These are phyloP conservation scores for Caenorhabditis tropicalis DNA, from an alignment of 1,140 invertebrate genomes.

Conservation along the genomic window DNA sequence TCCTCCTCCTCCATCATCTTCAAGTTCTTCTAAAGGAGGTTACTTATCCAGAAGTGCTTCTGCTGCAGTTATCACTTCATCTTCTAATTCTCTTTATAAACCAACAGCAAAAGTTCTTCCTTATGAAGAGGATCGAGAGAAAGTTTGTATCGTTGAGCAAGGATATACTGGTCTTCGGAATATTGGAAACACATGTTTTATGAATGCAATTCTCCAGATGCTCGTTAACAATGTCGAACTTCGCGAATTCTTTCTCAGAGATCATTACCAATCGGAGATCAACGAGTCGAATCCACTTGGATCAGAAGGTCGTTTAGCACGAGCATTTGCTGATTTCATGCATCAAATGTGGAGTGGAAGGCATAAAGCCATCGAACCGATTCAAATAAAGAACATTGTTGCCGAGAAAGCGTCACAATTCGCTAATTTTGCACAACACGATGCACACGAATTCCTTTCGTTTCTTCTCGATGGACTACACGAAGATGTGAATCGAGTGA, in stretches of 20 bases:
- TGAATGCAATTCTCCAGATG: slow-evolving; percentile 78
- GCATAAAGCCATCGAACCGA: slow-evolving; percentile 72
- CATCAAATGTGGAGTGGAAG: slow-evolving; percentile 73
- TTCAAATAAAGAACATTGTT: slow-evolving; percentile 74
- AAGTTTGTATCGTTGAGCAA: slow-evolving; percentile 59
- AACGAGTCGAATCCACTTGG: slow-evolving; percentile 58
- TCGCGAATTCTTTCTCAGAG: slow-evolving; percentile 54
- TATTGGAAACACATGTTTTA: slow-evolving; percentile 80
- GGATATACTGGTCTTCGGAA: slow-evolving; percentile 79
- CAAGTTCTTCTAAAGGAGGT: not conserved
- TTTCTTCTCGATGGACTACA: slow-evolving; percentile 76
- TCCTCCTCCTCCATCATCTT: not conserved
- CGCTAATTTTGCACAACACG: slow-evolving; percentile 76
- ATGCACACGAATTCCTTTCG: slow-evolving; percentile 77
- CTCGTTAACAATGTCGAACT: slow-evolving; percentile 58
- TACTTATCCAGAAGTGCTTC: not conserved
- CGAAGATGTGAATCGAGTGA: slow-evolving; percentile 77
- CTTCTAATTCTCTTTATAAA: not conserved
- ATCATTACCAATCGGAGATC: slow-evolving; percentile 55
- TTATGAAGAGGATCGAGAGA: slow-evolving; percentile 50
- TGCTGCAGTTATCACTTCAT: slow-evolving; percentile 6
- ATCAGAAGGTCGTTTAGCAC: slow-evolving; percentile 73
- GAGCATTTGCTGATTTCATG: slow-evolving; percentile 73
- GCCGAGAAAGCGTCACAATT: slow-evolving; percentile 75
- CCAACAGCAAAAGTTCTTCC: slow-evolving; percentile 28